Base-by-base conservation (phyloP, 2,113 vertebrate genomes). In the Carassius carassius region DNA sequence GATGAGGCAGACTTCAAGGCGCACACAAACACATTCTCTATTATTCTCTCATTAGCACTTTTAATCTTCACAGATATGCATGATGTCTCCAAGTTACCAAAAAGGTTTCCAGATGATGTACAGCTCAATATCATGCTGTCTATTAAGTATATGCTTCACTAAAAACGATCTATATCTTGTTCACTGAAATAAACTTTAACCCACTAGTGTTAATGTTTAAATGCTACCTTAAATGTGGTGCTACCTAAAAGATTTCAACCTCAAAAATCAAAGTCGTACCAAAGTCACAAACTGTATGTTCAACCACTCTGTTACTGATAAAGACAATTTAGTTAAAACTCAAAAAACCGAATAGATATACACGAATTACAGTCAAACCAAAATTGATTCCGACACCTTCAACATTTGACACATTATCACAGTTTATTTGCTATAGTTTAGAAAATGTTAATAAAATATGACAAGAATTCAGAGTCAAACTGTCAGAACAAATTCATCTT, bases 1-100 rank as follows among this genome's bases (percentile, higher is more conserved):
- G 56, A 69, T 12, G 14, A 65, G 51, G 77, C 78, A 89, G 86
- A 89, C 86, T 89, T 75, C 74, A 74, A 85, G 86, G 65, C 78
- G 23, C 23, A 35, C 56, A 37, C 37, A 72, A 65, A 77, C 70
- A 47, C 32, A 44, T 21, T 35, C 13, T 17, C 17, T 8, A 54
- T 29, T 32, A 19, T 23, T 32, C 62, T 69, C 62, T 67, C 25
- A 49, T 69, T 69, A 29, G 77, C 56, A 63, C 54, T 62, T 78
- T 14, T 3, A 62, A 16, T 58, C 32, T 29, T 54, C 74, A 23
- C 11, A 47, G 41, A 73, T 70, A 70, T 10, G 23, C 70, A 47
- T 73, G 5, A 74, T 12, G 13, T 63, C n/a, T 25, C 6, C 37
- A 73, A 73, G 37, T 44, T 12, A 41, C 9, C 19, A 6, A 10